Percentiles rank a stretch among this genome's conserved stretches.
phyloP scores from a whole-genome alignment of 2,797 vertebrate genomes.

The Gallirallus australis region DNA sequence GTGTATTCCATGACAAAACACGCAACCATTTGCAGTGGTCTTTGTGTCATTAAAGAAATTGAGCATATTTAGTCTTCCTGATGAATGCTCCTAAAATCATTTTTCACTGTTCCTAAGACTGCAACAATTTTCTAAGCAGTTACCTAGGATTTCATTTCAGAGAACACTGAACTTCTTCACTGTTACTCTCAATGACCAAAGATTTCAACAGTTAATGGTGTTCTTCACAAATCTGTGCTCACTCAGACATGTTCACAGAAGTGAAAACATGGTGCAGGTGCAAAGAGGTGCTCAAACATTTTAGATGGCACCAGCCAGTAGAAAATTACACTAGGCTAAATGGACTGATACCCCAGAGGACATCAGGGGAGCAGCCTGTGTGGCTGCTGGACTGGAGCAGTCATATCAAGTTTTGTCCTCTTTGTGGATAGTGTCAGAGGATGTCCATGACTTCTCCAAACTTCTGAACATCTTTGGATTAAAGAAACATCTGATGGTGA shows the following conservation, averaged over 20 bases:
- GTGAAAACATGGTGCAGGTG: neutral
- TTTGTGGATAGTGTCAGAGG: neutral
- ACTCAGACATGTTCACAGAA: neutral
- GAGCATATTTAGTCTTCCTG: neutral
- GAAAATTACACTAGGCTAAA: neutral
- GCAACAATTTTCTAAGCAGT: neutral
- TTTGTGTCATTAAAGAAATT: slow-evolving; percentile 21
- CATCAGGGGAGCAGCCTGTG: neutral
- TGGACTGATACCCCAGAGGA: neutral
- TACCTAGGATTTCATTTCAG: neutral
- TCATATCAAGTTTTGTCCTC: neutral
- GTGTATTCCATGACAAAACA: neutral
- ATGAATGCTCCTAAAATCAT: neutral
- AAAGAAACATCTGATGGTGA: neutral
- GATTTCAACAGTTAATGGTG: neutral
- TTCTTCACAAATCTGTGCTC: neutral
- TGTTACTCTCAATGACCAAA: neutral
- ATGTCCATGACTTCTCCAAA: neutral
- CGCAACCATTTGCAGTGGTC: neutral
- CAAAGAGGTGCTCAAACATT: neutral
- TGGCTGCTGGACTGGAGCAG: neutral
- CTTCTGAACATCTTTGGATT: neutral
- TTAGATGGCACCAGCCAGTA: neutral
- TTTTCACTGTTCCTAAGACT: neutral
- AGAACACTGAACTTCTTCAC: neutral